These are phyloP conservation scores for Microctonus aethiopoides DNA, from an alignment of 2,888 invertebrate genomes.

Conservation along the genomic window DNA sequence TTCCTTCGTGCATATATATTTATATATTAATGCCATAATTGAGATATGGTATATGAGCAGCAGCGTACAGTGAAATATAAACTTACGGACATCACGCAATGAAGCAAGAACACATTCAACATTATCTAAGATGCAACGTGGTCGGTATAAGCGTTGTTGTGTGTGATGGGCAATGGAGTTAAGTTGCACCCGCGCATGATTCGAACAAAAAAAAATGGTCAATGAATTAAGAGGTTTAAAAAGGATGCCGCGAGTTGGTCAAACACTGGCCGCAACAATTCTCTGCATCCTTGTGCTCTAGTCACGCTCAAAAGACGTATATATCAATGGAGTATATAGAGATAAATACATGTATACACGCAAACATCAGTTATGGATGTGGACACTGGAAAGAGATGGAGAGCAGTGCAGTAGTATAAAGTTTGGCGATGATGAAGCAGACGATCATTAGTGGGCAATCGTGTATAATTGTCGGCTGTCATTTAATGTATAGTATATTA, in stretches of 20 bases:
- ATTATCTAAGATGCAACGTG: conserved; percentile 43
- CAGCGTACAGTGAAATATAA: conserved; percentile 37
- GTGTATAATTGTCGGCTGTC: conserved; percentile 41
- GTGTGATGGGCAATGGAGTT: neutral
- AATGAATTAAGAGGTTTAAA: conserved; percentile 27
- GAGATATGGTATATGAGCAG: conserved; percentile 57
- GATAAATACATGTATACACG: neutral
- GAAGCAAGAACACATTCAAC: conserved; percentile 47
- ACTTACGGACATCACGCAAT: conserved; percentile 47
- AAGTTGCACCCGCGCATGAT: conserved; percentile 16
- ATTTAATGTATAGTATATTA: too few species aligned
- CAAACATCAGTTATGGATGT: too few species aligned
- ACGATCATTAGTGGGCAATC: conserved; percentile 47
- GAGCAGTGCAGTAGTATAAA: conserved; percentile 13
- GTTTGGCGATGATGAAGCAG: conserved; percentile 28
- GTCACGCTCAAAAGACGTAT: conserved; percentile 37
- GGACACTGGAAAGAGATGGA: too few species aligned
- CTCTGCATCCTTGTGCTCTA: conserved; percentile 30
- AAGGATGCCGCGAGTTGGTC: conserved; percentile 41
- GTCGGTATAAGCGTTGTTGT: neutral
- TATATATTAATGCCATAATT: conserved; percentile 65
- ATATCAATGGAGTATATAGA: conserved; percentile 36
- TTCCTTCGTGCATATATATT: too few species aligned
- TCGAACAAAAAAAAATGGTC: conserved; percentile 14
- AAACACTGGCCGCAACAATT: neutral